Conservation (phyloP, 1,140 invertebrate genomes). For the Monochamus saltuarius region DNA sequence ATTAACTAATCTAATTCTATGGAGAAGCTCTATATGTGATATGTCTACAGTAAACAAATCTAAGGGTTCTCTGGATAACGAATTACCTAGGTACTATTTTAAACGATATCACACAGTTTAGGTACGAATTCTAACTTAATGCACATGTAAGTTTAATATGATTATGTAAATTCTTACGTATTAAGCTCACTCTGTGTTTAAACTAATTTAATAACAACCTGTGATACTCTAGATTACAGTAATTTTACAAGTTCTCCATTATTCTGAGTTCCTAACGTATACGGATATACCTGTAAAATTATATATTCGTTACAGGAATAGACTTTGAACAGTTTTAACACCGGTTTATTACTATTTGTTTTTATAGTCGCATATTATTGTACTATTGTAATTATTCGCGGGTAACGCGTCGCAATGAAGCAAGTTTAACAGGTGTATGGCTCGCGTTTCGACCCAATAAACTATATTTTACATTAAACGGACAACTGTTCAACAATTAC, state of each 20-base stretch:
- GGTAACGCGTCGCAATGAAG: no score
- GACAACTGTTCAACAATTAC: no score
- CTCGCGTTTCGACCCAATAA: neutral
- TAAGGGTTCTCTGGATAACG: constrained; percentile 12
- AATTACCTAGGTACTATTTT: constrained; percentile 14
- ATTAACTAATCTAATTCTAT: constrained; percentile 8
- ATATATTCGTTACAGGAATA: no score
- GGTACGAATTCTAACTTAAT: constrained; percentile 28
- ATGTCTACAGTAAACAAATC: constrained; percentile 12
- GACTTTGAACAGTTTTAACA: no score
- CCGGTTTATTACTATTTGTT: no score
- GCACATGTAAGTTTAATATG: neutral
- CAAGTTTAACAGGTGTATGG: constrained; percentile 25
- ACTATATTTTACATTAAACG: no score
- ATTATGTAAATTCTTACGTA: constrained; percentile 8
- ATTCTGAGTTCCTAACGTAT: no score
- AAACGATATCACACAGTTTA: constrained; percentile 33
- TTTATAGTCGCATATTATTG: no score
- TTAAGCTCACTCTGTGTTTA: constrained; percentile 11
- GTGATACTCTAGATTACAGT: no score
- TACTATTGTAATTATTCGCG: no score
- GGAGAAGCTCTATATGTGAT: constrained; percentile 15
- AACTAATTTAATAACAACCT: neutral
- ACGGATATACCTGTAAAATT: no score
- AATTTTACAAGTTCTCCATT: no score